A percentile compares a stretch with the other conserved stretches of the same genome.
Conservation (phyloP, 2,113 vertebrate genomes). For the Junco hyemalis region DNA sequence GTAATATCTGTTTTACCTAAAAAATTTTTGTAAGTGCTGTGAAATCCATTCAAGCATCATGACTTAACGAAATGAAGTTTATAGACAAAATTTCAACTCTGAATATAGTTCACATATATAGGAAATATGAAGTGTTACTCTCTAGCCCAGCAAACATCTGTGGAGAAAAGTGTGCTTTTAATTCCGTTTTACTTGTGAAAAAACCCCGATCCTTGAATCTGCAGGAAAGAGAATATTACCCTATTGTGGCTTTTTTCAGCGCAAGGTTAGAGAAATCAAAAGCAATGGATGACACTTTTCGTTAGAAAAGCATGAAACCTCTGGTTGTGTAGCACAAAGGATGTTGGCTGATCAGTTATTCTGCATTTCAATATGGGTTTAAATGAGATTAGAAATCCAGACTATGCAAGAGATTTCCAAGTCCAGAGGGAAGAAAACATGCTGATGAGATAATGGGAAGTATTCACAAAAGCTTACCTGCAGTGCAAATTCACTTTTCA, state of each 20-base stretch:
- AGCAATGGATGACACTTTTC: not conserved
- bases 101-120: not conserved
- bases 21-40: not conserved
- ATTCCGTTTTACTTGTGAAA: not conserved
- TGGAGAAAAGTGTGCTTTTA: not conserved
- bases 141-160: not conserved
- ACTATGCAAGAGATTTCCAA: constrained; percentile 51
- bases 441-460: constrained; percentile 47
- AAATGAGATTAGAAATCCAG: constrained; percentile 49
- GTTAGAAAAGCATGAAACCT: not conserved
- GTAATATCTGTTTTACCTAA: not conserved
- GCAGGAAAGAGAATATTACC: not conserved
- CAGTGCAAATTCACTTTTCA: constrained; percentile 14
- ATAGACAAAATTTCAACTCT: not conserved
- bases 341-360: constrained; percentile 43
- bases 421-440: constrained; percentile 37
- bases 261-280: not conserved
- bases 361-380: constrained; percentile 49
- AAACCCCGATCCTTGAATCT: not conserved
- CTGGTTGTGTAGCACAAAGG: not conserved
- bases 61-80: not conserved
- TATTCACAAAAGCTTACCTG: constrained; percentile 25
- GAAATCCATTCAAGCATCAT: not conserved
- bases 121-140: not conserved
- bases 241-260: not conserved